These are phyloP conservation scores for Tragopan temminckii DNA, from an alignment of 2,797 vertebrate genomes.

Conservation along the genomic window DNA sequence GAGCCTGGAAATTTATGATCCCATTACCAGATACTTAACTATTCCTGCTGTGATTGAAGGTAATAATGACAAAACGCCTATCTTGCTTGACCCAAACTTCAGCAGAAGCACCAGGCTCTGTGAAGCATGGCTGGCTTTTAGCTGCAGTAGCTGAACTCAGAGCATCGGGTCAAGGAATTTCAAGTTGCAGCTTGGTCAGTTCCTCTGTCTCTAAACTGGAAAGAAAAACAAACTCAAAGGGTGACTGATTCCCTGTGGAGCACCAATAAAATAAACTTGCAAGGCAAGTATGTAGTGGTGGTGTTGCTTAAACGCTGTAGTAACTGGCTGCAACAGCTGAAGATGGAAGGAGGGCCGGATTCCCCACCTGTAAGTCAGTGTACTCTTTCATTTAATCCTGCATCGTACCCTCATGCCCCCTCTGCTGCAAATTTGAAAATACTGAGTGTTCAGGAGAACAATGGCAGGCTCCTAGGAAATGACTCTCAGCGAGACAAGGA, in stretches of 20 bases:
- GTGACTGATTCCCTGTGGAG: neutral
- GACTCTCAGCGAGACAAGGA: neutral
- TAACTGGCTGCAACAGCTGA: neutral
- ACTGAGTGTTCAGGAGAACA: neutral
- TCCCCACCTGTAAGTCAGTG: neutral
- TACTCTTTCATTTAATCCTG: neutral
- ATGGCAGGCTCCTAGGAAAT: neutral
- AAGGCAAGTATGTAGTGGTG: neutral
- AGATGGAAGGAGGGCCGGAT: neutral
- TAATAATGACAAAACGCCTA: constrained; percentile 19
- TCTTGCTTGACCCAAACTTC: constrained; percentile 1
- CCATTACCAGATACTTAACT: neutral
- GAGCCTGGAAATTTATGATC: constrained; percentile 32
- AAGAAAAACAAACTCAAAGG: constrained; percentile 45
- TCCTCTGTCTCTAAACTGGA: neutral
- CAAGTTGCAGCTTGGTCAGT: neutral
- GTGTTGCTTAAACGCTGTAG: neutral
- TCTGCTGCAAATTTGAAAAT: neutral
- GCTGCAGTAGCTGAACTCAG: constrained; percentile 48
- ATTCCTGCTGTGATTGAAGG: neutral
- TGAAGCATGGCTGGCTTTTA: constrained; percentile 26
- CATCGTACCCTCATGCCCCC: neutral
- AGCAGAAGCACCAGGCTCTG: constrained; percentile 12
- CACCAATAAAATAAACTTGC: constrained; percentile 31
- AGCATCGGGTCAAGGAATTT: constrained; percentile 32